Percentiles rank a stretch among this genome's conserved stretches.
Conservation (phyloP, 2,888 invertebrate species). For the Hedya salicella region DNA sequence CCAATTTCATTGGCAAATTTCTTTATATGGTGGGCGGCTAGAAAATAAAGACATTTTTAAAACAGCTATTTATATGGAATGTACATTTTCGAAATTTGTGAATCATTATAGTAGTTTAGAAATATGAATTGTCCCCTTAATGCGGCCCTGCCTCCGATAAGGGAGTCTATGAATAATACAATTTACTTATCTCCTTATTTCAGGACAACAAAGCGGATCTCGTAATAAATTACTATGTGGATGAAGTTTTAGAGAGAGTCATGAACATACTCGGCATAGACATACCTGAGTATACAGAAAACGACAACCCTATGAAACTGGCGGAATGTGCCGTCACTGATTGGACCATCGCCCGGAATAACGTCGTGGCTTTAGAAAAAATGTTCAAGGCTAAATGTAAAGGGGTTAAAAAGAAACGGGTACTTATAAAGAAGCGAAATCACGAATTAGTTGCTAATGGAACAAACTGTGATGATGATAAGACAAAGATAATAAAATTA, state of each 20-base stretch:
- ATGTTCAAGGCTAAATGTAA: conserved; percentile 80
- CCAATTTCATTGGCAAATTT: too few species aligned
- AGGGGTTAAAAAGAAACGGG: conserved; percentile 77
- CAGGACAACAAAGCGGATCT: conserved; percentile 96
- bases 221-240: conserved; percentile 95
- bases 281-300: conserved; percentile 88
- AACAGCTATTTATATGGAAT: too few species aligned
- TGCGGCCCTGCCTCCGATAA: too few species aligned
- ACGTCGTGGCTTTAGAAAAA: conserved; percentile 86
- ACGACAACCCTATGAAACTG: conserved; percentile 88
- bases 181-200: too few species aligned
- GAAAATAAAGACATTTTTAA: too few species aligned
- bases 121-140: too few species aligned
- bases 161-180: too few species aligned
- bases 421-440: conserved; percentile 68
- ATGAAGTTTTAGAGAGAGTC: conserved; percentile 90
- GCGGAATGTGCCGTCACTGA: conserved; percentile 81
- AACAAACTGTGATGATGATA: conserved; percentile 54
- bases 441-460: conserved; percentile 49
- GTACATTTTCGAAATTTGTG: too few species aligned
- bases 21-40: too few species aligned
- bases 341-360: conserved; percentile 89
- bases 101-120: too few species aligned
- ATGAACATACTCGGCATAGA: conserved; percentile 90
- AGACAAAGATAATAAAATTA: conserved; percentile 67